Evolutionary conservation across 2,888 invertebrate genomes (phyloP).

Genomic region (Pristionchus mayeri): DNA sequence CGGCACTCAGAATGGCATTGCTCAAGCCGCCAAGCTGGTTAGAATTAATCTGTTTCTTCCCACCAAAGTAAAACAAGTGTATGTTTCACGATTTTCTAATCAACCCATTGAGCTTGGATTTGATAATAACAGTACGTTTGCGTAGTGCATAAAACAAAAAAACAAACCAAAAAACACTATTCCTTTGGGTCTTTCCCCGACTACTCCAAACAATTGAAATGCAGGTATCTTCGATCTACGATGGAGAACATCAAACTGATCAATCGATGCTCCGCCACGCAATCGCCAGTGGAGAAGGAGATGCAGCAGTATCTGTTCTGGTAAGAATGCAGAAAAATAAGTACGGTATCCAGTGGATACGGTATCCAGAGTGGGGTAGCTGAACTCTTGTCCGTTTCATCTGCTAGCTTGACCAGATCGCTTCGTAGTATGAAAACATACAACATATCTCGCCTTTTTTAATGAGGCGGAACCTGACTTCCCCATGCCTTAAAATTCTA

Average conservation of each 20-base stretch:
- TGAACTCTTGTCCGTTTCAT: too few relatives aligned
- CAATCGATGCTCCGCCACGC: slow-evolving; percentile 82
- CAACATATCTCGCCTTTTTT: too few relatives aligned
- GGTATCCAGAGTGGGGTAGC: too few relatives aligned
- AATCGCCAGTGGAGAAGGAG: slow-evolving; percentile 66
- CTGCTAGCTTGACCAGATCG: too few relatives aligned
- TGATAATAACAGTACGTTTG: too few relatives aligned
- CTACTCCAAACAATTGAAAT: too few relatives aligned
- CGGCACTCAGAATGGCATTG: slow-evolving; percentile 84
- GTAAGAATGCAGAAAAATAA: slow-evolving; percentile 46
- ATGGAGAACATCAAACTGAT: slow-evolving; percentile 95
- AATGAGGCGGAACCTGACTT: too few relatives aligned
- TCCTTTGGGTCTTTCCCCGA: too few relatives aligned
- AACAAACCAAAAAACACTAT: background rate
- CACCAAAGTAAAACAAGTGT: too few relatives aligned
- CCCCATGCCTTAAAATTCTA: too few relatives aligned
- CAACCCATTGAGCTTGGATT: background rate
- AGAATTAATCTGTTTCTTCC: background rate
- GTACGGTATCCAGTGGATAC: too few relatives aligned
- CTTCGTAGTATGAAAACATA: too few relatives aligned
- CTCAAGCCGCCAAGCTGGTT: slow-evolving; percentile 80
- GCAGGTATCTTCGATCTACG: slow-evolving; percentile 93
- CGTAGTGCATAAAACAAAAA: background rate
- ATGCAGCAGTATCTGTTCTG: slow-evolving; percentile 68
- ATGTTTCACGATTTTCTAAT: background rate